Percentiles rank a stretch among this genome's conserved stretches.
Conservation (phyloP, 1,140 invertebrate genomes). For the Hyposmocoma kahamanoa region DNA sequence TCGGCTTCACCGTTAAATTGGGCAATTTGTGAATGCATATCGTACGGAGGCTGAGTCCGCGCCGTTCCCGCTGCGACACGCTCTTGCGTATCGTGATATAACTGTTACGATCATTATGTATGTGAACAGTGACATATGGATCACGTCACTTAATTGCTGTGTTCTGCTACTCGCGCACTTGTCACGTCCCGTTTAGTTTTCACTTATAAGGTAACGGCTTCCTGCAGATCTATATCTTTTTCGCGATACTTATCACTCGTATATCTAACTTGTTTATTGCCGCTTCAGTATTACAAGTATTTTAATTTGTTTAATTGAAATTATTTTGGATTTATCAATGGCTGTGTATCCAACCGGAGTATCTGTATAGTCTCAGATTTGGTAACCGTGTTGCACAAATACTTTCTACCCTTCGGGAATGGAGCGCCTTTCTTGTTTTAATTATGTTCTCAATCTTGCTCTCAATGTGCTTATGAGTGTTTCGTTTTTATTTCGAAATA, state of each 20-base stretch:
- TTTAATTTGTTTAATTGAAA: no score
- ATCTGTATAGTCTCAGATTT: no score
- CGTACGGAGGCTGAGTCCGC: slow-evolving; percentile 43
- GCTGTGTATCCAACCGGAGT: no score
- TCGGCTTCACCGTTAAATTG: slow-evolving; percentile 60
- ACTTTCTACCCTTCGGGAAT: no score
- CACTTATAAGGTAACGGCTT: slow-evolving; percentile 1
- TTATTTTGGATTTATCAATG: no score
- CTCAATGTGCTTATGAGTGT: no score
- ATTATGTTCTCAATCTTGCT: no score
- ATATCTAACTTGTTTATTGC: no score
- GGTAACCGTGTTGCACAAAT: no score
- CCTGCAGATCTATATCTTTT: neutral
- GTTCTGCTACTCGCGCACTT: slow-evolving; percentile 37
- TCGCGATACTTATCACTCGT: slow-evolving; percentile 3
- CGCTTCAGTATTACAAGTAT: no score
- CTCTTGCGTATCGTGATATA: slow-evolving; percentile 34
- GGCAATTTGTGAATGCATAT: slow-evolving; percentile 49
- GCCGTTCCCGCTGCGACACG: slow-evolving; percentile 27
- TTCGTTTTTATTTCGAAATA: no score
- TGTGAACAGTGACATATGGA: slow-evolving; percentile 32
- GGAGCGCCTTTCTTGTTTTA: no score
- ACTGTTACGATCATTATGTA: slow-evolving; percentile 54
- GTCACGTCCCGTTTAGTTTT: slow-evolving; percentile 19
- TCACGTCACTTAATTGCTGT: slow-evolving; percentile 33